Percentiles rank a stretch among this genome's conserved stretches.
Evolutionary conservation across 2,888 invertebrate species (phyloP).

Genomic region (Drosophila mimica): DNA sequence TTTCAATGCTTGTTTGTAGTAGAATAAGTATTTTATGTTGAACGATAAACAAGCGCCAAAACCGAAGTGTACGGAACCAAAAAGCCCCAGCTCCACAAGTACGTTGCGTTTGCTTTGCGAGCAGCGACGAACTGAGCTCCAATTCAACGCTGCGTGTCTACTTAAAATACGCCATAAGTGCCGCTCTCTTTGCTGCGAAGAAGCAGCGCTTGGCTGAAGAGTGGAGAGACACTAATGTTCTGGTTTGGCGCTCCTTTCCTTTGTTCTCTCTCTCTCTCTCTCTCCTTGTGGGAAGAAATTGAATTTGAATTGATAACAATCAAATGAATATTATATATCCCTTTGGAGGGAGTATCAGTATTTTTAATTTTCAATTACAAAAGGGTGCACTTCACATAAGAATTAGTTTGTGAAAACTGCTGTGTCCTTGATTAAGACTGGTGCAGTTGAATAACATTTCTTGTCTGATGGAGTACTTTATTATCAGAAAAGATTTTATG

Average conservation of each 20-base stretch:
- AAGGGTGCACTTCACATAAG: not conserved
- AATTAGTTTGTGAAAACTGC: not conserved
- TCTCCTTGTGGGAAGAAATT: not conserved
- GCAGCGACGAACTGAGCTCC: slow-evolving; percentile 52
- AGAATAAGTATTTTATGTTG: slow-evolving; percentile 25
- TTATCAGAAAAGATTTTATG: slow-evolving; percentile 17
- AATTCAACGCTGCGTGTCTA: slow-evolving; percentile 31
- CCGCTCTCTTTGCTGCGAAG: slow-evolving; percentile 28
- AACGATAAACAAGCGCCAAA: slow-evolving; percentile 28
- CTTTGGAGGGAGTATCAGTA: not conserved
- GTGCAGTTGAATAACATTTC: not conserved
- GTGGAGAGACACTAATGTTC: not conserved
- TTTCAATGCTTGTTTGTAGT: slow-evolving; percentile 29
- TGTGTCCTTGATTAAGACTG: too few relatives aligned
- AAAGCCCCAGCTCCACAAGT: not conserved
- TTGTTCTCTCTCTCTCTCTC: slow-evolving; percentile 19
- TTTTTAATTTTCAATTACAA: not conserved
- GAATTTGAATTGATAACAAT: not conserved
- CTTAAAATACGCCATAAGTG: slow-evolving; percentile 33
- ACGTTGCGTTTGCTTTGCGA: slow-evolving; percentile 33
- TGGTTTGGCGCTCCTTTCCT: not conserved
- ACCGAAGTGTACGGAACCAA: slow-evolving; percentile 5
- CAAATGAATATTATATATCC: too few relatives aligned
- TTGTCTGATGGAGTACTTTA: not conserved
- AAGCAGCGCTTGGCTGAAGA: slow-evolving; percentile 2